Evolutionary conservation across 2,888 invertebrate genomes (phyloP).

Genomic region (Drosophila tripunctata): DNA sequence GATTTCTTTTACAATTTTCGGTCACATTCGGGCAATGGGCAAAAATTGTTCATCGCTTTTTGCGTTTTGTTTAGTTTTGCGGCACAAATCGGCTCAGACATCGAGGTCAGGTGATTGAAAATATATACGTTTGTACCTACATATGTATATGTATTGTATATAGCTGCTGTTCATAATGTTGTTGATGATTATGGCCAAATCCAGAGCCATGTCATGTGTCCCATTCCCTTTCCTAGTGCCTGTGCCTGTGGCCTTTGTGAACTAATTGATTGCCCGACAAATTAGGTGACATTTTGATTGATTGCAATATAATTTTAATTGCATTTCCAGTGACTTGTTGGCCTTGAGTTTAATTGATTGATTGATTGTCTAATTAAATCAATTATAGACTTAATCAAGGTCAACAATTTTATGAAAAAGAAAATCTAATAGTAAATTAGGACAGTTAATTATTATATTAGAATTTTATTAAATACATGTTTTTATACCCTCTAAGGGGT

Average conservation of each 20-base stretch:
- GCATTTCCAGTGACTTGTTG: constrained; percentile 43
- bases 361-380: constrained; percentile 37
- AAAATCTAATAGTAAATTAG: neutral
- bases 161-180: constrained; percentile 1
- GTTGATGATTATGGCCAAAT: constrained; percentile 10
- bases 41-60: constrained; percentile 24
- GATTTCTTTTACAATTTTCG: constrained; percentile 23
- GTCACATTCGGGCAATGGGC: constrained; percentile 53
- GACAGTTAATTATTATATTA: no score
- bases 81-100: constrained; percentile 29
- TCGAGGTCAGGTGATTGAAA: constrained; percentile 55
- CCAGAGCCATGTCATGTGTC: neutral
- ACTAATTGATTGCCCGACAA: constrained; percentile 54
- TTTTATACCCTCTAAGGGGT: no score
- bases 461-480: no score
- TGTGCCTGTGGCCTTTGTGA: no score
- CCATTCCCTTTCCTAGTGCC: no score
- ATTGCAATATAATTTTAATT: constrained; percentile 69
- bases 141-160: no score
- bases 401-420: constrained; percentile 1
- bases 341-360: constrained; percentile 39
- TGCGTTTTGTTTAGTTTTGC: no score
- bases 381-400: constrained; percentile 39
- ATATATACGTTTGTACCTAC: no score
- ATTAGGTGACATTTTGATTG: constrained; percentile 65